Base-by-base conservation (phyloP, 2,888 invertebrate genomes). In the Caenorhabditis zanzibari region DNA sequence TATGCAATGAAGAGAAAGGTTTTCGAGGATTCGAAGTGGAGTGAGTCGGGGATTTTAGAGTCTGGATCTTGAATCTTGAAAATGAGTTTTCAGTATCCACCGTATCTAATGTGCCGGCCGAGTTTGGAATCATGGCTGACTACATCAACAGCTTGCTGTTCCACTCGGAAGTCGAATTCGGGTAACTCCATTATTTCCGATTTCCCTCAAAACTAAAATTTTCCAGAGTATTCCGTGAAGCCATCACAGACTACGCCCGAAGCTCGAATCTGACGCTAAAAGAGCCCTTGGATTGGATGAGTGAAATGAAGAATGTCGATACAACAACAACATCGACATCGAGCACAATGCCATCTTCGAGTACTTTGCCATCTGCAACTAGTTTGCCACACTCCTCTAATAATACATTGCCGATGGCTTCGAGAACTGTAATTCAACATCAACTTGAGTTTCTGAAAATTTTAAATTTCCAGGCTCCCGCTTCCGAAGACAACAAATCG, bases 151-250 rank as follows among this genome's bases (percentile, higher is more conserved):
- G 44, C 12, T 56, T 82, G 63, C 26, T 61, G 5, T 82, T 59
- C 59, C 7, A 14, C 7, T 72, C 82, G 14, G 72, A 72, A 2
- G 82, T 82, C 14, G 74, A 79, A 32, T 74, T 61, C 24, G 68
- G 72, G 75, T 81, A n/a, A 61, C 14, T 14, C 24, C 22, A 2
- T 0, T 9, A 26, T 26, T 19, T 35, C 10, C 38, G n/a, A 14
- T n/a, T n/a, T n/a, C n/a, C n/a, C n/a, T n/a, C 32, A 10, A 32
- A 19, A 1, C 1, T 22, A 7, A 26, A 35, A 59, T 72, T n/a
- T 54, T n/a, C 28, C 74, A 81, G 81, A 28, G 38, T 82, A 2
- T 73, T 82, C 28, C 82, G 82, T 14, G 82, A 82, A 35, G 47
- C 68, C 0, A 77, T 82, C 26, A 82, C 74, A 2, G 82, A 82